Conservation (phyloP, 2,888 invertebrate genomes). For the Netelia fuscicornis region DNA sequence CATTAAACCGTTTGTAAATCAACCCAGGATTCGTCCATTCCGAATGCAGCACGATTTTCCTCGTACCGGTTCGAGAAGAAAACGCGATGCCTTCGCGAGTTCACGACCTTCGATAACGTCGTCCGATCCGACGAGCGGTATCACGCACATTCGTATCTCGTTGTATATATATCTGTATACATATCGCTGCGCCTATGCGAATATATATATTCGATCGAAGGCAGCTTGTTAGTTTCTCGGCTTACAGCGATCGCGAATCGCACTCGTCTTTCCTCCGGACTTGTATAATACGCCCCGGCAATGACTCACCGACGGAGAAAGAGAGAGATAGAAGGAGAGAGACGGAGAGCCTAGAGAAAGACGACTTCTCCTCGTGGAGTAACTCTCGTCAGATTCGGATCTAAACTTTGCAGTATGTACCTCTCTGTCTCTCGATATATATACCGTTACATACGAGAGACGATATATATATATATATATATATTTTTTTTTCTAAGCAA, state of each 20-base stretch:
- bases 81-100: neutral
- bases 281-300: neutral
- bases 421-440: slow-evolving; percentile 1
- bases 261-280: slow-evolving; percentile 23
- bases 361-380: slow-evolving; percentile 9
- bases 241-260: slow-evolving; percentile 36
- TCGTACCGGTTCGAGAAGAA: neutral
- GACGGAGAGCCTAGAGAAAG: slow-evolving; percentile 2
- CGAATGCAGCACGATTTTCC: neutral
- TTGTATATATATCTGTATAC: neutral
- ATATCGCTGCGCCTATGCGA: neutral
- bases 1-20: neutral
- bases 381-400: neutral
- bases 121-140: neutral
- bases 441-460: neutral
- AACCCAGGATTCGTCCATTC: neutral
- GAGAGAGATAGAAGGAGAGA: slow-evolving; percentile 35
- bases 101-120: neutral
- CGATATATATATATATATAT: neutral
- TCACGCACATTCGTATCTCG: neutral
- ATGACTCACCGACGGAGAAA: slow-evolving; percentile 34
- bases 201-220: slow-evolving; percentile 10
- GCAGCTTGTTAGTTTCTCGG: slow-evolving; percentile 28
- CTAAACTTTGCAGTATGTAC: neutral
- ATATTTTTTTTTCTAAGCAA: neutral